Evolutionary conservation across 2,113 vertebrate genomes (phyloP).

Genomic region (Petrocephalus microphthalmus): DNA sequence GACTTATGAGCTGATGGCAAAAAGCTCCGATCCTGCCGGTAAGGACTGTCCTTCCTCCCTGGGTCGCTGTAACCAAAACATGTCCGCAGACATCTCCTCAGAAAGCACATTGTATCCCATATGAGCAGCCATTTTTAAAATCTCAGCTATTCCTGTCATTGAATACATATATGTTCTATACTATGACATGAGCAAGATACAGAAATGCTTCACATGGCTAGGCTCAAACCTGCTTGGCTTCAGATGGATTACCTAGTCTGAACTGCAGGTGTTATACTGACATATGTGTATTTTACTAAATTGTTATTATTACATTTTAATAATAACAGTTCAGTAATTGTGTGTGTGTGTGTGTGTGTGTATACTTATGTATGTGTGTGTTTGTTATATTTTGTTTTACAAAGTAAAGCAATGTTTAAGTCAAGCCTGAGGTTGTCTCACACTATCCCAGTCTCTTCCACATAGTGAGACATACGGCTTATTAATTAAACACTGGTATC

Average conservation of each 20-base stretch:
- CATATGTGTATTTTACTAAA: background rate
- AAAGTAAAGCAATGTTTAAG: too few relatives aligned
- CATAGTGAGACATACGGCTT: too few relatives aligned
- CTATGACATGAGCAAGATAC: background rate
- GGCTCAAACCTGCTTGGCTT: background rate
- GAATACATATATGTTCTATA: background rate
- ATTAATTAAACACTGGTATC: too few relatives aligned
- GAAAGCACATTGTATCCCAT: background rate
- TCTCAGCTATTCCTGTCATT: background rate
- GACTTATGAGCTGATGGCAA: slow-evolving; percentile 88
- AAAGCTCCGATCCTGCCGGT: slow-evolving; percentile 82
- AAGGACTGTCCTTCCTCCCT: slow-evolving; percentile 45
- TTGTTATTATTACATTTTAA: too few relatives aligned
- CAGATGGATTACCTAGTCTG: background rate
- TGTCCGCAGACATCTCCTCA: background rate
- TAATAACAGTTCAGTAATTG: too few relatives aligned
- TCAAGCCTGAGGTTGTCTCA: too few relatives aligned
- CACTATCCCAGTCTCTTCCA: too few relatives aligned
- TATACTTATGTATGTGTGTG: too few relatives aligned
- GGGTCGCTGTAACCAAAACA: background rate
- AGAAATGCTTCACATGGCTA: background rate
- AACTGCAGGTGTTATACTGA: background rate
- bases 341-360: too few relatives aligned
- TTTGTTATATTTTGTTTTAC: too few relatives aligned
- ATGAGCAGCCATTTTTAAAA: background rate